Evolutionary conservation across 2,888 invertebrate species (phyloP).

Genomic region (Amphipoea lucens): DNA sequence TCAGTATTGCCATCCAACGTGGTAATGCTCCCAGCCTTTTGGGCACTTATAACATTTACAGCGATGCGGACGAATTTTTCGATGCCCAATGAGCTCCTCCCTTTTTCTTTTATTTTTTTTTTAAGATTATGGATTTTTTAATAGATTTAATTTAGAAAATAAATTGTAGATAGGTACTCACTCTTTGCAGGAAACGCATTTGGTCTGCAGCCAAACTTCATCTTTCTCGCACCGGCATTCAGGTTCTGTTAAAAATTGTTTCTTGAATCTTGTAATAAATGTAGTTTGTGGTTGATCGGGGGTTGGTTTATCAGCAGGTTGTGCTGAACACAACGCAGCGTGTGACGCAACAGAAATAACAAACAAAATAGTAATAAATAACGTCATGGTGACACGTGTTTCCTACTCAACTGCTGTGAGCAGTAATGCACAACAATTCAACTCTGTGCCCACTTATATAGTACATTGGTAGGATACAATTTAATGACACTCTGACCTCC

Average conservation of each 20-base stretch:
- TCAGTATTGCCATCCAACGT: too few relatives aligned
- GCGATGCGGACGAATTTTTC: too few relatives aligned
- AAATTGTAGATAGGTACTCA: neutral
- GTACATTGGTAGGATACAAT: neutral
- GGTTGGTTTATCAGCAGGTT: neutral
- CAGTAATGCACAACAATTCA: neutral
- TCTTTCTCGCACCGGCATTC: neutral
- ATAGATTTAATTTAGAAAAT: neutral
- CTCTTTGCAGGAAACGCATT: neutral
- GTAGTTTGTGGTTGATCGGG: neutral
- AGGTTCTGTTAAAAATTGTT: neutral
- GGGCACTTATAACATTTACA: too few relatives aligned
- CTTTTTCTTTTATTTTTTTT: too few relatives aligned
- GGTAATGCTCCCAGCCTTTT: too few relatives aligned
- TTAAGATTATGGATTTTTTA: too few relatives aligned
- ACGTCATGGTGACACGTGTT: neutral
- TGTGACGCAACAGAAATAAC: neutral
- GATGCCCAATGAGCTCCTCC: too few relatives aligned
- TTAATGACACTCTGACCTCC: neutral
- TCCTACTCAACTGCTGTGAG: neutral
- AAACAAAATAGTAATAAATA: neutral
- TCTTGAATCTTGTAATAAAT: neutral
- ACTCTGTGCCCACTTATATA: neutral
- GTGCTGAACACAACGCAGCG: neutral
- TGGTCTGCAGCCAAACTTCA: neutral